Base-by-base conservation (phyloP, 2,797 vertebrate species). In the Emydoidea blandingii region DNA sequence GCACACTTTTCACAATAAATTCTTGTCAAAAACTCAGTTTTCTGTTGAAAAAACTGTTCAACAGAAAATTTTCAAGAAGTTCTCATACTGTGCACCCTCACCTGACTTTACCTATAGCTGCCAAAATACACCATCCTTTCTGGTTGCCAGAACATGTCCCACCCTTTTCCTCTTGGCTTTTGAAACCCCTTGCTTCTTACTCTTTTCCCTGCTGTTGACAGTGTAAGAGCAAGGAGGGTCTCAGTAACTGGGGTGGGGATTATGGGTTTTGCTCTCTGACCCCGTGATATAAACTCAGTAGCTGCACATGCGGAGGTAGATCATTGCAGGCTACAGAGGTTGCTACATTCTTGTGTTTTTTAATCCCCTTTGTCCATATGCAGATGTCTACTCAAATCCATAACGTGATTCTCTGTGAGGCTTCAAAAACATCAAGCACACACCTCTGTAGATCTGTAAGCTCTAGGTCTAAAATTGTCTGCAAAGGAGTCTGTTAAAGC, bases 401-500 rank as follows among this genome's bases (percentile, higher is more conserved):
- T 10, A 1, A 54, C 65, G 53, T 3, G 12, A 86, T 7, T 79
- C 92, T 94, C 49, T 93, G 44, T 90, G 54, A 8, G 59, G 16
- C 34, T 68, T 72, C 79, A 82, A 52, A 90, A 89, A 31, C 49
- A 19, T 37, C 47, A 59, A 21, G 34, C 34, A 21, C 83, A 8
- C 37, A 79, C 49, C 65, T 62, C 83, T 86, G 0, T 76, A 5
- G 44, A 37, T 37, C 54, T 81, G 74, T 90, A 5, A 89, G n/a
- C 27, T 81, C 18, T 9, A 88, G 78, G 86, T 52, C 76, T 83
- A 27, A 81, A 89, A 88, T 91, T 88, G 41, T 83, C 62, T 90
- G 74, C 80, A 94, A 93, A 96, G 34, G n/a, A 68, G 44, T 23
- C 80, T 81, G 84, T 47, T 94, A 86, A 96, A 94, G 76, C 10